Evolutionary conservation across 1,140 invertebrate species (phyloP).

Genomic region (Stegodyphus mimosarum): DNA sequence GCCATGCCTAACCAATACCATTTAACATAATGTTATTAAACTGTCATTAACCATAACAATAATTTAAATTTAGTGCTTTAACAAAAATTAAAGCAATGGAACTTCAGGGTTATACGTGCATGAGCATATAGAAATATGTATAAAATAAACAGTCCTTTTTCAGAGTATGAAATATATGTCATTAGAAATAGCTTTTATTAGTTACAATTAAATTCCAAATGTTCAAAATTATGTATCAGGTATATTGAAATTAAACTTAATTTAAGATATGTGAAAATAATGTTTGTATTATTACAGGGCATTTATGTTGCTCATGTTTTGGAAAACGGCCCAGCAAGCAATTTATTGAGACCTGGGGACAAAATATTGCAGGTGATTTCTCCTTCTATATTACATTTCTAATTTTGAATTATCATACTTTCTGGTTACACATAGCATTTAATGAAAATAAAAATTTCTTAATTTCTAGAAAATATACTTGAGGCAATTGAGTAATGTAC

Average conservation of each 20-base stretch:
- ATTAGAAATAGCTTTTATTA: not conserved
- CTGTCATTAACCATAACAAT: too few relatives aligned
- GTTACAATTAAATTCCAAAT: not conserved
- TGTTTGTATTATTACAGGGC: slow-evolving; percentile 68
- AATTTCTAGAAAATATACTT: too few relatives aligned
- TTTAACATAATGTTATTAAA: too few relatives aligned
- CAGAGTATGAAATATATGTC: not conserved
- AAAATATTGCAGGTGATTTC: slow-evolving; percentile 71
- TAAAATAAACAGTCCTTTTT: not conserved
- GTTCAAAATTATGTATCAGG: not conserved
- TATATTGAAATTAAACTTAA: too few relatives aligned
- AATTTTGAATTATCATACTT: too few relatives aligned
- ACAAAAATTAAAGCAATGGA: too few relatives aligned
- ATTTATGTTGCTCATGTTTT: slow-evolving; percentile 73
- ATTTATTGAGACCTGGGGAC: slow-evolving; percentile 72
- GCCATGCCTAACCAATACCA: too few relatives aligned
- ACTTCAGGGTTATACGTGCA: too few relatives aligned
- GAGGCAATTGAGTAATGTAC: too few relatives aligned
- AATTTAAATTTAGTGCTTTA: too few relatives aligned
- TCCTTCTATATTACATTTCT: not conserved
- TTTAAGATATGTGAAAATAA: not conserved
- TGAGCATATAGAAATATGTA: not conserved
- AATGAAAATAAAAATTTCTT: too few relatives aligned
- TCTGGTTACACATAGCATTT: too few relatives aligned
- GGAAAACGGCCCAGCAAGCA: slow-evolving; percentile 70